Conservation (phyloP, 2,888 invertebrate genomes). For the Geophilus truncorum region DNA sequence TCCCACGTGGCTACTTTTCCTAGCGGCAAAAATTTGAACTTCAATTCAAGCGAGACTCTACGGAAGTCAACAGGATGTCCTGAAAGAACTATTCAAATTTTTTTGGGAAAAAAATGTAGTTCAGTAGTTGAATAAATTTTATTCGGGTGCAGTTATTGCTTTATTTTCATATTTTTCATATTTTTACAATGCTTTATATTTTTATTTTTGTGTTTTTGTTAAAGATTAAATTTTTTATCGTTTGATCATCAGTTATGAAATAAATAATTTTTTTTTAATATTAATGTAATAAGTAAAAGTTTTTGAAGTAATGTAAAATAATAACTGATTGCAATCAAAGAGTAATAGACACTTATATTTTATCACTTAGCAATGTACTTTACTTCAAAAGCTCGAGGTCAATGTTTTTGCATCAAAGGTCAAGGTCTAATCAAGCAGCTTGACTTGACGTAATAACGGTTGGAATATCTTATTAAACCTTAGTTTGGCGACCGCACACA, state of each 20-base stretch:
- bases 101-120: too few species aligned
- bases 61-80: conserved; percentile 18
- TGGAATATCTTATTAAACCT: background rate
- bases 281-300: too few species aligned
- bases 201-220: too few species aligned
- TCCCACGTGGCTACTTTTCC: background rate
- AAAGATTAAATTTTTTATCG: too few species aligned
- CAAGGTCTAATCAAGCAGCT: background rate
- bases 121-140: too few species aligned
- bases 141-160: too few species aligned
- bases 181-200: too few species aligned
- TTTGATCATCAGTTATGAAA: too few species aligned
- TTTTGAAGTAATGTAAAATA: too few species aligned
- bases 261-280: too few species aligned
- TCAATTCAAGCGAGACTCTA: background rate
- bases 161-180: too few species aligned
- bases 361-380: background rate
- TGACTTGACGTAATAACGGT: background rate
- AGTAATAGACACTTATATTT: background rate
- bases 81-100: background rate
- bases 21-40: background rate
- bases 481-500: background rate
- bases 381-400: background rate
- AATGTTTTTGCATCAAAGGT: background rate
- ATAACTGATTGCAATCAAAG: too few species aligned